These are phyloP conservation scores for Pseudococcus jackbeardsleyi DNA, from an alignment of 2,888 invertebrate genomes.

Conservation along the genomic window DNA sequence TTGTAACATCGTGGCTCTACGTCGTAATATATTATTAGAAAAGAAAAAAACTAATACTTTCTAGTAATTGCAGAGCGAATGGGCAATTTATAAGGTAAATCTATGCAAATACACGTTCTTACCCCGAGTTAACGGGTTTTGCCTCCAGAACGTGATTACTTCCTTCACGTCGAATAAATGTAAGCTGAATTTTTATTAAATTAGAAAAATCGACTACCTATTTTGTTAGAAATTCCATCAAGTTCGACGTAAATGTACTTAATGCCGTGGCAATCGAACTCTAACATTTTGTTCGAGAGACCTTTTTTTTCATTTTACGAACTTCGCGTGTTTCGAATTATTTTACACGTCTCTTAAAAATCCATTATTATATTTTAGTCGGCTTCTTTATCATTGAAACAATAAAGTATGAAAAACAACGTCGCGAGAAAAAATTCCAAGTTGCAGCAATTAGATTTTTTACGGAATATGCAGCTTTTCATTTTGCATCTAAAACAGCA, in stretches of 20 bases:
- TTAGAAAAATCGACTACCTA: neutral
- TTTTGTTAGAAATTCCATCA: neutral
- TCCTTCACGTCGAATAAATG: neutral
- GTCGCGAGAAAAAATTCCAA: no score
- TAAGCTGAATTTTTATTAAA: constrained; percentile 16
- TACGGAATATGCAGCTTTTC: no score
- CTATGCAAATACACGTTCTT: neutral
- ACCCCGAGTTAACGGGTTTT: neutral
- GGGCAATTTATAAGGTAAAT: neutral
- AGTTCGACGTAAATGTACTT: neutral
- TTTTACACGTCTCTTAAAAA: neutral
- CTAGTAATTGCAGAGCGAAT: neutral
- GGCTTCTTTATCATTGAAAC: neutral
- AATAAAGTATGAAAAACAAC: no score
- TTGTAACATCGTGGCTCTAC: neutral
- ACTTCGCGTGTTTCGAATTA: neutral
- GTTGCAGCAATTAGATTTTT: no score
- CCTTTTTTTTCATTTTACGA: neutral
- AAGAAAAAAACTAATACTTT: neutral
- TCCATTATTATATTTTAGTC: neutral
- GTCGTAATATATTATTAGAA: neutral
- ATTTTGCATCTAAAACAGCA: no score
- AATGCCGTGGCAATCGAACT: neutral
- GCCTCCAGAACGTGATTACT: constrained; percentile 3
- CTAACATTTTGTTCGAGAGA: neutral